Base-by-base conservation (phyloP, 1,140 invertebrate genomes). In the Trichomalopsis sarcophagae region DNA sequence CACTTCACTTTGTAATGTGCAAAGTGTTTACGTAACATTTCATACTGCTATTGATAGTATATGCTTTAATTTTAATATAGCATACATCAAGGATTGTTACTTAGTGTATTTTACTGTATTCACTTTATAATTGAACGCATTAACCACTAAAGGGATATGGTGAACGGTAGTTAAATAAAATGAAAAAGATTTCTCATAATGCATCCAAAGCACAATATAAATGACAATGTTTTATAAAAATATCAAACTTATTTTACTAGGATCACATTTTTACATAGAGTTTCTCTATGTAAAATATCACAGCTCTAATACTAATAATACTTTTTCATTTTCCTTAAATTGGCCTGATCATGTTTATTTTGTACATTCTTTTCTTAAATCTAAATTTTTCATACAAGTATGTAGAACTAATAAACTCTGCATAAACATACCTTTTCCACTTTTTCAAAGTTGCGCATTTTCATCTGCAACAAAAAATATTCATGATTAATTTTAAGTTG, bases 371-470 rank as follows among this genome's bases (percentile, higher is more conserved):
- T 87, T 89, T 89, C 81, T 30, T 78, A 50, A 74, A 40, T 27
- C 78, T 27, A 71, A 82, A 85, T 73, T 75, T 69, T 30, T 82
- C 68, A 86, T 83, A 82, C 69, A 79, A 81, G 9, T 85, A 89
- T 89, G 87, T 87, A 84, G 83, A 84, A 91, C 84, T 89, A 90
- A 86, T 66, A 86, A 84, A 86, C 71, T 84, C 88, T 86, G 77
- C 88, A 44, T 90, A 86, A 90, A 95, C 96, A 96, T 96, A 99
- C 97, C 97, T 98, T 98, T 96, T 99, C 99, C 47, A 99, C 99
- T 93, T 97, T 97, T 93, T 99, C 99, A 95, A 97, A 99, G 94
- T 98, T 98, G 92, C 98, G 95, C 87, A 96, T 96, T 92, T 98
- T 98, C 96, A 99, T 98, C 97, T 98, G 95, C 84, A 96, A 95